phyloP scores from a whole-genome alignment of 2,888 invertebrate genomes.

The Lasioglossum malachurum region DNA sequence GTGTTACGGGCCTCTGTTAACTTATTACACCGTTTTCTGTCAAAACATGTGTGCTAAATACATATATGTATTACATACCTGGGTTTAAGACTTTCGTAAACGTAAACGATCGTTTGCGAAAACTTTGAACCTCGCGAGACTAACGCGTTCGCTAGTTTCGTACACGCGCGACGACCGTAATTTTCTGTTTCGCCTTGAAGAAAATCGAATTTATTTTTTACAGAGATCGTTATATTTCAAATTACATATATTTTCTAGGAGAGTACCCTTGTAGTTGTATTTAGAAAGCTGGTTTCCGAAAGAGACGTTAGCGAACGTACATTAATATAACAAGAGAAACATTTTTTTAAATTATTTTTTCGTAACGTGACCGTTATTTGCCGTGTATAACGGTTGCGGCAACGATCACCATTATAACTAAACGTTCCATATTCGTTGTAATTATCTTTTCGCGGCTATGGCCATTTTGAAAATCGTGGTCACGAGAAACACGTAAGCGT shows the following conservation, averaged over 20 bases:
- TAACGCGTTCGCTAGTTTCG: not conserved
- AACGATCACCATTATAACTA: not conserved
- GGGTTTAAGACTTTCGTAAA: not conserved
- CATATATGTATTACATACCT: too few relatives aligned
- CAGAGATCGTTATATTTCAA: not conserved
- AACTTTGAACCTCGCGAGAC: constrained; percentile 10
- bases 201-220: not conserved
- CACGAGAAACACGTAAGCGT: not conserved
- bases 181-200: not conserved
- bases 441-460: not conserved
- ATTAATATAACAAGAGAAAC: constrained; percentile 1
- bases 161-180: not conserved
- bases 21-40: constrained; percentile 31
- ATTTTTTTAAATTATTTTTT: constrained; percentile 41
- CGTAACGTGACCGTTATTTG: not conserved
- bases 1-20: constrained; percentile 23
- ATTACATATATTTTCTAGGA: not conserved
- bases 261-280: not conserved
- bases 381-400: not conserved
- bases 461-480: not conserved
- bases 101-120: constrained; percentile 1
- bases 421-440: constrained; percentile 4
- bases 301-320: not conserved
- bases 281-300: not conserved
- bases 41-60: not conserved